Conservation (phyloP, 1,140 invertebrate species). For the Drosophila paulistorum region DNA sequence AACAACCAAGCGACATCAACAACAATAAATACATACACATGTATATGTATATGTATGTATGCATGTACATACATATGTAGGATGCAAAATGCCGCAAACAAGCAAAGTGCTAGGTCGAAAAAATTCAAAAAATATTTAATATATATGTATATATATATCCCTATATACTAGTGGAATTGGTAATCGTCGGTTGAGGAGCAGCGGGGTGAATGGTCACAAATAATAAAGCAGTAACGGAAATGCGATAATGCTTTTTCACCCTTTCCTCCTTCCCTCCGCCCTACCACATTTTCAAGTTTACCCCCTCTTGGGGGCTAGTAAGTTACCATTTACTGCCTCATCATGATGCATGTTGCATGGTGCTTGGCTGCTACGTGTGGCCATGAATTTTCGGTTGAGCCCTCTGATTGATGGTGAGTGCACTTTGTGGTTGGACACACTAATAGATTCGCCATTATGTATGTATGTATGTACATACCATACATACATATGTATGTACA, state of each 20-base stretch:
- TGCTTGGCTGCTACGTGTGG: constrained; percentile 8
- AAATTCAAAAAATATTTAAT: constrained; percentile 27
- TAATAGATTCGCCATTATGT: neutral
- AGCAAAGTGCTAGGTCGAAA: constrained; percentile 37
- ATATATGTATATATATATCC: neutral
- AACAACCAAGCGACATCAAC: constrained; percentile 16
- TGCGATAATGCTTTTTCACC: constrained; percentile 40
- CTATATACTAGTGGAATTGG: constrained; percentile 30
- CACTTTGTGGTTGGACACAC: constrained; percentile 29
- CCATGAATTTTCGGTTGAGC: constrained; percentile 17
- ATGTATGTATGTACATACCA: too few species aligned
- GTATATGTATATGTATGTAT: neutral
- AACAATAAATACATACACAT: constrained; percentile 6
- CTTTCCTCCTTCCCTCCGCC: neutral
- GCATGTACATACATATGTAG: neutral
- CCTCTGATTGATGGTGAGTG: constrained; percentile 37
- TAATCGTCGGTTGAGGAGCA: constrained; percentile 22
- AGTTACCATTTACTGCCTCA: neutral
- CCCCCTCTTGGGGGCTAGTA: neutral
- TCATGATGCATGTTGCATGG: neutral
- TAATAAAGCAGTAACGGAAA: constrained; percentile 61
- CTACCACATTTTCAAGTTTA: constrained; percentile 37
- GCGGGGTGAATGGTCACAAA: constrained; percentile 22
- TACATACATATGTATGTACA: too few species aligned
- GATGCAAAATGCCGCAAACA: constrained; percentile 65